phyloP scores from a whole-genome alignment of 2,113 vertebrate species.

The Peucedramus taeniatus region DNA sequence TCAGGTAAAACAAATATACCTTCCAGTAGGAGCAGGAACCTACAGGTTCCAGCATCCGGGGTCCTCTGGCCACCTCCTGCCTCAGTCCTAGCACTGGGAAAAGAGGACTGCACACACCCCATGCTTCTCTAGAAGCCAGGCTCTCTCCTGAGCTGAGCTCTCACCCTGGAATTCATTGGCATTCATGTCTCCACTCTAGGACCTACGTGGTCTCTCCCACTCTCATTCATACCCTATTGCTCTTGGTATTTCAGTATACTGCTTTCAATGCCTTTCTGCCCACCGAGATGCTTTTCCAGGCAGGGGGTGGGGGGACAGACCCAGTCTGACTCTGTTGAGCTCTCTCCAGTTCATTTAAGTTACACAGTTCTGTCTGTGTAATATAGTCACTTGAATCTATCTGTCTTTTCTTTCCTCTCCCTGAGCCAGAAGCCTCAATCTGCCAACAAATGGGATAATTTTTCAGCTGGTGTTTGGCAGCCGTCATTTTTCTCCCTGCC shows the following conservation, averaged over 20 bases:
- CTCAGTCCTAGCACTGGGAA: not conserved
- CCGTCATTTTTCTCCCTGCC: slow-evolving; percentile 40
- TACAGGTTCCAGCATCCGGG: slow-evolving; percentile 33
- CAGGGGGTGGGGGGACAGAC: not conserved
- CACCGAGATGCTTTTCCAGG: slow-evolving; percentile 31
- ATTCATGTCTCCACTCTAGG: not conserved
- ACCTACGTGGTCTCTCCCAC: not conserved
- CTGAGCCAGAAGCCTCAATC: slow-evolving; percentile 39
- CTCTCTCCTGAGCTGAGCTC: not conserved
- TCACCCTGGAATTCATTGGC: not conserved
- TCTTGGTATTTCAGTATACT: slow-evolving; percentile 1
- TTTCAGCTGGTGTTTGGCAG: slow-evolving; percentile 59
- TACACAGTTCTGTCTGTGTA: slow-evolving; percentile 50
- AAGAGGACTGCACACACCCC: not conserved
- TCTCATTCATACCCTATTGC: not conserved
- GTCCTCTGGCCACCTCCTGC: slow-evolving; percentile 13
- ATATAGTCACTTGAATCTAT: slow-evolving; percentile 51
- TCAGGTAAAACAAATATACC: slow-evolving; percentile 53
- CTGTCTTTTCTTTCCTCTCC: slow-evolving; percentile 57
- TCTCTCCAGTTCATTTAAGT: slow-evolving; percentile 57
- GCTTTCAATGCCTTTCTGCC: slow-evolving; percentile 10
- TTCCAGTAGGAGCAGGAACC: slow-evolving; percentile 55
- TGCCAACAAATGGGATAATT: slow-evolving; percentile 58
- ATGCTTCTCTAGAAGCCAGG: not conserved
- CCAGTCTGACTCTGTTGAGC: not conserved